Evolutionary conservation across 2,113 vertebrate species (phyloP).

Genomic region (Leptosomus discolor): DNA sequence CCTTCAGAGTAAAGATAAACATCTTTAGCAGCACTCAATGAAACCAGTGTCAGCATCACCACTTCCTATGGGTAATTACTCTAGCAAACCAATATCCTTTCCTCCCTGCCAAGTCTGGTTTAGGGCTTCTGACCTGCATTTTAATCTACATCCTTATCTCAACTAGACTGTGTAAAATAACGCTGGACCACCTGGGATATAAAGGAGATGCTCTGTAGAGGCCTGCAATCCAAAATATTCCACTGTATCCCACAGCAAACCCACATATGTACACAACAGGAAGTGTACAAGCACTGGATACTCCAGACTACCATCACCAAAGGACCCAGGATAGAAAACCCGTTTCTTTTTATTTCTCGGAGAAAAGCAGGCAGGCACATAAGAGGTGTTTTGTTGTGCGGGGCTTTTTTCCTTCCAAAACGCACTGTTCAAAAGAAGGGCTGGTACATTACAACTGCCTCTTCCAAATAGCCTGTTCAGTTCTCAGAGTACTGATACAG

Average conservation of each 20-base stretch:
- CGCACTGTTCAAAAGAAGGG: background rate
- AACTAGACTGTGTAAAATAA: background rate
- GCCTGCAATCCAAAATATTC: background rate
- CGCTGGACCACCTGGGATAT: background rate
- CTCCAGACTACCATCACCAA: background rate
- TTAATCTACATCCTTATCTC: background rate
- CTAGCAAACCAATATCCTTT: background rate
- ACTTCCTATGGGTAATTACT: background rate
- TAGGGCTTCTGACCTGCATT: background rate
- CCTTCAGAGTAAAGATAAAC: constrained; percentile 24
- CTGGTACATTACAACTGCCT: background rate
- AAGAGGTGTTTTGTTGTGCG: background rate
- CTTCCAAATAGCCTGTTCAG: background rate
- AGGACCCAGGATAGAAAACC: background rate
- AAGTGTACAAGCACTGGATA: background rate
- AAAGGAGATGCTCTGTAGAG: background rate
- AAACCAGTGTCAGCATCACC: background rate
- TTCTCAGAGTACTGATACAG: background rate
- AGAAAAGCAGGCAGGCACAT: background rate
- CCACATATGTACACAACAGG: background rate
- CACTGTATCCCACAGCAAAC: background rate
- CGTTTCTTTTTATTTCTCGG: background rate
- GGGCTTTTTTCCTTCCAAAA: background rate
- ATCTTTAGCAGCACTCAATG: background rate
- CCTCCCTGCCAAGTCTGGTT: background rate